Conservation (phyloP, 2,797 vertebrate species). For the Gymnoscopelus braueri region DNA sequence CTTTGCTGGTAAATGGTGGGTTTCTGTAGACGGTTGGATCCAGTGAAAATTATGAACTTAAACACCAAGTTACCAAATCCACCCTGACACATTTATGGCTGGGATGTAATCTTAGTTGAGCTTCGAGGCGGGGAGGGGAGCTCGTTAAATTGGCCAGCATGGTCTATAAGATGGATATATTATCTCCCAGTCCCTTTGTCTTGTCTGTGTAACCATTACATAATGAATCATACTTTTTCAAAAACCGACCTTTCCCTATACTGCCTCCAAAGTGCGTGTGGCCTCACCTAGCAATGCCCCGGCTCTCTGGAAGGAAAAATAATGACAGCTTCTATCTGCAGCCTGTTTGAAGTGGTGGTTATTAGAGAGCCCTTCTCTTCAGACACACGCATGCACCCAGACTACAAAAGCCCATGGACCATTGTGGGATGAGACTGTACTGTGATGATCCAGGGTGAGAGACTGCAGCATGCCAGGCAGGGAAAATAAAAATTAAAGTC, state of each 20-base stretch:
- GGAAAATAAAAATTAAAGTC: constrained; percentile 77
- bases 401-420: constrained; percentile 64
- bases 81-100: constrained; percentile 63
- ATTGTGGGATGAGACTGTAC: constrained; percentile 50
- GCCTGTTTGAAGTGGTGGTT: constrained; percentile 64
- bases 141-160: constrained; percentile 24
- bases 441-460: constrained; percentile 64
- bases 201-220: constrained; percentile 8
- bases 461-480: constrained; percentile 58
- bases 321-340: constrained; percentile 74
- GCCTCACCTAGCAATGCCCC: constrained; percentile 59
- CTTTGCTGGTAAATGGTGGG: constrained; percentile 52
- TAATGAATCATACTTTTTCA: background rate
- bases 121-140: constrained; percentile 6
- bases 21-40: constrained; percentile 41
- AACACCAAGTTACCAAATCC: constrained; percentile 51
- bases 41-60: constrained; percentile 40
- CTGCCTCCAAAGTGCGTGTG: constrained; percentile 52
- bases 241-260: constrained; percentile 25
- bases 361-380: constrained; percentile 57
- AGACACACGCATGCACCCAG: constrained; percentile 61
- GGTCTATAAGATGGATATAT: constrained; percentile 19
- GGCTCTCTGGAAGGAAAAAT: constrained; percentile 51
- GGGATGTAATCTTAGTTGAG: constrained; percentile 57
- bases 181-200: constrained; percentile 11